Evolutionary conservation across 2,888 invertebrate species (phyloP).

Genomic region (Drosophila macrospina): DNA sequence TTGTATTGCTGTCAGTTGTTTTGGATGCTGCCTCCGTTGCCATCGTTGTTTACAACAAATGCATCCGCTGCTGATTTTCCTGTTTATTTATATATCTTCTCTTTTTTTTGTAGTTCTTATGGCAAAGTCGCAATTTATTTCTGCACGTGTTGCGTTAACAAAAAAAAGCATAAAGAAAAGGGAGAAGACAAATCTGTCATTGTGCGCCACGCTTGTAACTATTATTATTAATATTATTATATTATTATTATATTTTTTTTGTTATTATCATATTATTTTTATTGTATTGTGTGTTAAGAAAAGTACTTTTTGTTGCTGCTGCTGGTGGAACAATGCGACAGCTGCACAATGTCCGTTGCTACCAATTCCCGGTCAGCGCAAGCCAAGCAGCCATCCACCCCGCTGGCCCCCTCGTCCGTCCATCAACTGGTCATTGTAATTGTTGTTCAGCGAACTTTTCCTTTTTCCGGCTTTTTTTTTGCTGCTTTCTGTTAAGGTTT

Average conservation of each 20-base stretch:
- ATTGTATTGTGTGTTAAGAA: slow-evolving; percentile 57
- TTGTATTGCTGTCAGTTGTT: slow-evolving; percentile 61
- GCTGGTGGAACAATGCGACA: slow-evolving; percentile 51
- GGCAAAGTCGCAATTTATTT: slow-evolving; percentile 59
- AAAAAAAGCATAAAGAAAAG: slow-evolving; percentile 15
- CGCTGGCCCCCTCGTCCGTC: slow-evolving; percentile 7
- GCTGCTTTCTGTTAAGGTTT: slow-evolving; percentile 24
- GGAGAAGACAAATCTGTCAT: slow-evolving; percentile 70
- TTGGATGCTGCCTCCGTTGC: slow-evolving; percentile 27
- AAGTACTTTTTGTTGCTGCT: slow-evolving; percentile 37
- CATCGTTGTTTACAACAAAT: slow-evolving; percentile 34
- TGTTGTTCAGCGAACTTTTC: slow-evolving; percentile 75
- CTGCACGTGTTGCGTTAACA: slow-evolving; percentile 59
- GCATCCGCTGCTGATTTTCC: slow-evolving; percentile 21
- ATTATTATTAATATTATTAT: slow-evolving; percentile 64
- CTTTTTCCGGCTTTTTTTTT: slow-evolving; percentile 41
- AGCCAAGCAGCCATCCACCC: slow-evolving; percentile 16
- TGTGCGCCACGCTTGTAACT: slow-evolving; percentile 65
- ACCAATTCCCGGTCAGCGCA: not conserved
- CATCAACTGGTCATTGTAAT: slow-evolving; percentile 66
- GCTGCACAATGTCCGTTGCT: slow-evolving; percentile 46
- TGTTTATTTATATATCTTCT: not conserved
- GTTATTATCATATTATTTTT: slow-evolving; percentile 36
- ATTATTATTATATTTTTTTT: too few species aligned
- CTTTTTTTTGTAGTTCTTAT: slow-evolving; percentile 22